Evolutionary conservation across 2,113 vertebrate genomes (phyloP).

Genomic region (Toxotes chatareus): DNA sequence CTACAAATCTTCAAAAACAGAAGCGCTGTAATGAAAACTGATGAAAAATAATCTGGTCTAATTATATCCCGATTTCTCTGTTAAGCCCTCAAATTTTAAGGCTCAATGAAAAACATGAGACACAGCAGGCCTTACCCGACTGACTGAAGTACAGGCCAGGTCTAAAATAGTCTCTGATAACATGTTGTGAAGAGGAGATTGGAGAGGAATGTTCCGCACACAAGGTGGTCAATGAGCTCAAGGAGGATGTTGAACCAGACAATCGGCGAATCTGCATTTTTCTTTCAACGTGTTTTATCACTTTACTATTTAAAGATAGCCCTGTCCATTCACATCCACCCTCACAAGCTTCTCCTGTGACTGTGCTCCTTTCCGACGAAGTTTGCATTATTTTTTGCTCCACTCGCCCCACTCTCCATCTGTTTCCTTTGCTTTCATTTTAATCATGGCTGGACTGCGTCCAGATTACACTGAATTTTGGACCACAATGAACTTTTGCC

Average conservation of each 20-base stretch:
- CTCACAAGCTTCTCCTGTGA: neutral
- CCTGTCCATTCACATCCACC: neutral
- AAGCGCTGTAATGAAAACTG: too few species aligned
- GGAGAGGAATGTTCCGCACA: constrained; percentile 68
- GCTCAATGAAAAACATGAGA: neutral
- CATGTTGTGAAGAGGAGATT: constrained; percentile 51
- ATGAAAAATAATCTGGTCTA: neutral
- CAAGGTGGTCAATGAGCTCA: constrained; percentile 5
- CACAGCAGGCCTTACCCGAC: neutral
- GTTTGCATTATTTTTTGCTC: neutral
- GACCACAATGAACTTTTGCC: neutral
- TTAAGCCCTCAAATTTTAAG: neutral
- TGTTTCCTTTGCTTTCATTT: neutral
- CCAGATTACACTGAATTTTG: neutral
- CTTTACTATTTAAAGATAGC: too few species aligned
- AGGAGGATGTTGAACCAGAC: too few species aligned
- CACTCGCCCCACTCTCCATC: neutral
- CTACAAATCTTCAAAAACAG: neutral
- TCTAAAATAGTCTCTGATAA: constrained; percentile 72
- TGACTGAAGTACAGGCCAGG: neutral
- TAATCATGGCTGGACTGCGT: neutral
- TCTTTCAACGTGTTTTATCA: too few species aligned
- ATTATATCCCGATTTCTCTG: neutral
- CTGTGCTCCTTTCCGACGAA: neutral
- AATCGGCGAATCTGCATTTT: too few species aligned